Conservation (phyloP, 2,888 invertebrate species). For the Nudaria mundana region DNA sequence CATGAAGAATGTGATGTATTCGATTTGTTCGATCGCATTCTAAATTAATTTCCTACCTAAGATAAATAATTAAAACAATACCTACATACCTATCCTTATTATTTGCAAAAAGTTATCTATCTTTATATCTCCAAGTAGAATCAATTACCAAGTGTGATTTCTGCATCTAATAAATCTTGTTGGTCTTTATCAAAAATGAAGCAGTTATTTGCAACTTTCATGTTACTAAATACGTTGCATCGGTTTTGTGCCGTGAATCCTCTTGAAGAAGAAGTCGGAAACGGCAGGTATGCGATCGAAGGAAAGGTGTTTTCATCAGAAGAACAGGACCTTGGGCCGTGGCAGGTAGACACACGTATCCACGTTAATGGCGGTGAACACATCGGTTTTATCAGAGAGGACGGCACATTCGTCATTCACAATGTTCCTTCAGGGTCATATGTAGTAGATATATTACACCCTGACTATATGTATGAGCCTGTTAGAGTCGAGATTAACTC, state of each 20-base stretch:
- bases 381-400: slow-evolving; percentile 93
- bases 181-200: slow-evolving; percentile 24
- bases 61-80: no score
- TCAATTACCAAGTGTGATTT: no score
- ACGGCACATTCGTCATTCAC: slow-evolving; percentile 94
- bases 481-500: slow-evolving; percentile 98
- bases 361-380: slow-evolving; percentile 95
- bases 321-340: slow-evolving; percentile 80
- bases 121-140: no score
- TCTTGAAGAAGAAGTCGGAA: slow-evolving; percentile 63
- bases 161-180: background rate
- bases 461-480: slow-evolving; percentile 96
- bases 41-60: no score
- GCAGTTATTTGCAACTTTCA: slow-evolving; percentile 14
- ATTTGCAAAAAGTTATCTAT: no score
- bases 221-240: slow-evolving; percentile 24
- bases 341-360: slow-evolving; percentile 89
- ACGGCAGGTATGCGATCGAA: slow-evolving; percentile 87
- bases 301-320: slow-evolving; percentile 90
- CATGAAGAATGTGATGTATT: no score
- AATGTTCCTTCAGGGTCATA: slow-evolving; percentile 96
- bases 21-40: no score
- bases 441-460: slow-evolving; percentile 94
- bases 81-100: no score
- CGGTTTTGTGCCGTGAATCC: slow-evolving; percentile 46